phyloP scores from a whole-genome alignment of 2,113 vertebrate genomes.

The Chlorodrepanis virens region DNA sequence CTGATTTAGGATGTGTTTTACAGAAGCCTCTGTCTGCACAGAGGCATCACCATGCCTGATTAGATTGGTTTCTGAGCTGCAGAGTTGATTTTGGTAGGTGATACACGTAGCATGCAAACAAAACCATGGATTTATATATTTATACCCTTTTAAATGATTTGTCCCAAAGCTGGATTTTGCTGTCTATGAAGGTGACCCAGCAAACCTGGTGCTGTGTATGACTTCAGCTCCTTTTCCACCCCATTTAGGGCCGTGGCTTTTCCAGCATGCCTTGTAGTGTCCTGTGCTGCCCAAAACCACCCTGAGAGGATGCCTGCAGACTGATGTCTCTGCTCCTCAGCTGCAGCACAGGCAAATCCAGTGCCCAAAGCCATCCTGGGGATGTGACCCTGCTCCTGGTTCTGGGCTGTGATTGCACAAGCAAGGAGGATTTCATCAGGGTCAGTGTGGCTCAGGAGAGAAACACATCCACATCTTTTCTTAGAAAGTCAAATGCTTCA shows the following conservation, averaged over 20 bases:
- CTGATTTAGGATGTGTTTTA: not conserved
- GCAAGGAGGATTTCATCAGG: not conserved
- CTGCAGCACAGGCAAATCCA: not conserved
- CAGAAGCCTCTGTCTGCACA: not conserved
- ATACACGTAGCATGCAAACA: rapidly evolving
- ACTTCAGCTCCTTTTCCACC: not conserved
- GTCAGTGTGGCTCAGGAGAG: not conserved
- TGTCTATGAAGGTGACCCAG: not conserved
- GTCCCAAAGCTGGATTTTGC: not conserved
- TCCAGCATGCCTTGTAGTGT: rapidly evolving
- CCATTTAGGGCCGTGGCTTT: not conserved
- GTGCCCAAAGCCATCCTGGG: not conserved
- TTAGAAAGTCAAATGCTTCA: not conserved
- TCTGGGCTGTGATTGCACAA: not conserved
- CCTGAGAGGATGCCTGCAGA: not conserved
- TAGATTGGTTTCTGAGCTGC: not conserved
- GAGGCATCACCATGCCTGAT: not conserved
- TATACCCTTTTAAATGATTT: not conserved
- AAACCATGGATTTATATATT: rapidly evolving
- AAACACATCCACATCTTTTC: not conserved
- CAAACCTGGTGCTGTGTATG: rapidly evolving
- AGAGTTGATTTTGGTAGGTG: not conserved
- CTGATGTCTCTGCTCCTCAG: not conserved
- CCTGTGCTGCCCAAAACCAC: not conserved
- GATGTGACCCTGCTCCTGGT: not conserved